phyloP scores from a whole-genome alignment of 2,113 vertebrate genomes.

The Coryphaenoides rupestris region DNA sequence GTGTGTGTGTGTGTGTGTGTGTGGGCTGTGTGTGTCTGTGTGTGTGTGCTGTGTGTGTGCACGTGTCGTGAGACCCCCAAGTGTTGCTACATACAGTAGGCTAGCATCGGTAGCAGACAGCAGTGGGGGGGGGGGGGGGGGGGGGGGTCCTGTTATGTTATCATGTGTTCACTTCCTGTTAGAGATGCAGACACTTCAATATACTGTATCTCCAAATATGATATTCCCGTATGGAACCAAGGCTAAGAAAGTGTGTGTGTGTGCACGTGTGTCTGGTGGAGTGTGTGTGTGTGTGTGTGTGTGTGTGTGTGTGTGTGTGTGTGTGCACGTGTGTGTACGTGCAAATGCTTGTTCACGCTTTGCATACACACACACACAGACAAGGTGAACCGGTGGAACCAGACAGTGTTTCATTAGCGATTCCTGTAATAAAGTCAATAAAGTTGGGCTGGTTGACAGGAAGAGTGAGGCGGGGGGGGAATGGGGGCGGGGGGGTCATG shows the following conservation, averaged over 20 bases:
- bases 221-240: slow-evolving; percentile 53
- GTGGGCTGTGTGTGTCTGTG: no score
- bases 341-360: slow-evolving; percentile 9
- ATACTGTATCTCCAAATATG: slow-evolving; percentile 10
- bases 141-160: background rate
- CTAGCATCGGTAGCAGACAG: background rate
- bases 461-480: slow-evolving; percentile 60
- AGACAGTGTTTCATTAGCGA: slow-evolving; percentile 72
- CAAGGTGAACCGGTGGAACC: slow-evolving; percentile 32
- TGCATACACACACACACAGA: slow-evolving; percentile 20
- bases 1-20: no score
- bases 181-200: slow-evolving; percentile 32
- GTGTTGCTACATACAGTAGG: slow-evolving; percentile 17
- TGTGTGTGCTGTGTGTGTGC: no score
- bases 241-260: slow-evolving; percentile 31
- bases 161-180: slow-evolving; percentile 38
- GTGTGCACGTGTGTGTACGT: slow-evolving; percentile 27
- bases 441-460: slow-evolving; percentile 72
- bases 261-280: slow-evolving; percentile 3
- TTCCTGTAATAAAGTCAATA: slow-evolving; percentile 75
- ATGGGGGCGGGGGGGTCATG: slow-evolving; percentile 26
- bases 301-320: slow-evolving; percentile 22
- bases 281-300: slow-evolving; percentile 5
- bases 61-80: background rate
- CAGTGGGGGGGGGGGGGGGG: background rate